Evolutionary conservation across 2,113 vertebrate genomes (phyloP), one percentile per base, ranked within the genome.

Genomic region (Rostratula benghalensis): DNA sequence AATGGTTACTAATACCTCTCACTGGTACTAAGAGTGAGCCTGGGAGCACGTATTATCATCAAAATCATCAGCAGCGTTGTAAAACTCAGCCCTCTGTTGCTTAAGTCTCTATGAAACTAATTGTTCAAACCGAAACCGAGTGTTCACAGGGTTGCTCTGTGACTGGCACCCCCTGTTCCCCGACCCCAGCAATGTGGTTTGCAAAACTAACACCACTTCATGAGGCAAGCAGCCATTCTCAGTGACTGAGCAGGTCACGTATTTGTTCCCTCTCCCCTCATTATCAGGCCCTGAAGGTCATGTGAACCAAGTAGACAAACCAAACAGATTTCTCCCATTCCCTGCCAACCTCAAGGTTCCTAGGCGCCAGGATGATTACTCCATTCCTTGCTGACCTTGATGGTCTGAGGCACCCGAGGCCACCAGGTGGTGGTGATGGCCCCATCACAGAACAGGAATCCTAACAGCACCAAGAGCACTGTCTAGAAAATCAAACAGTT

Each of bases 181-280:
- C 4, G 1, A 43, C 1, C 24, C 56, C 53, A 12, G 31, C 15
- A 31, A 33, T 3, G 15, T 2, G 27, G 50, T 48, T 35, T 28
- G 22, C 48, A 27, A 23, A 74, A 65, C 28, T 3, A 50, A 20
- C 0, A 3, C 7, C 39, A 25, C 13, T 54, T 61, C 14, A 45
- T 9, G 43, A 76, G 35, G 35, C 15, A 65, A 45, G 28, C 3
- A 60, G 61, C n/a, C 31, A 45, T 14, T 63, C 31, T 37, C 39
- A 30, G 27, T 11, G 48, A 46, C 43, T 0, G 0, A 69, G 20
- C 0, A 5, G 16, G 39, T 70, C 50, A n/a, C 1, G 0, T 13
- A 21, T 31, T 54, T 0, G 0, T 35, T 46, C 35, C 27, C 78
- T 41, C 45, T 69, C 45, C 27, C 27, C 21, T 75, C 28, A 7